These are phyloP conservation scores for Gastracanthus pulcherrimus DNA, from an alignment of 2,888 invertebrate genomes.

Conservation along the genomic window DNA sequence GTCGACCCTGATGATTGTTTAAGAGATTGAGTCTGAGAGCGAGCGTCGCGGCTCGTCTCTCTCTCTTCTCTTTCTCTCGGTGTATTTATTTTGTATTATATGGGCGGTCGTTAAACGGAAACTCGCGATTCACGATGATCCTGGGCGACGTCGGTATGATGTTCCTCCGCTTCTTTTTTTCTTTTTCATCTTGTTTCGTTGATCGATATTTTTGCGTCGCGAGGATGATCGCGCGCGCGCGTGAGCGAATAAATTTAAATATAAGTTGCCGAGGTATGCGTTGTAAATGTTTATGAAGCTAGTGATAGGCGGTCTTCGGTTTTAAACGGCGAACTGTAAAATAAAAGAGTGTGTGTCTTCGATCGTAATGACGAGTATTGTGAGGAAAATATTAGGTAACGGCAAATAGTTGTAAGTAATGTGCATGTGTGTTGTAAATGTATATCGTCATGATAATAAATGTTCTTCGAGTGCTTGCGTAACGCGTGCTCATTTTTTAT, in stretches of 20 bases:
- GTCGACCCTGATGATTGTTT: slow-evolving; percentile 55
- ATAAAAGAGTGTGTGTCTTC: neutral
- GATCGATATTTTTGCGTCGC: neutral
- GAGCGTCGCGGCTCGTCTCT: slow-evolving; percentile 10
- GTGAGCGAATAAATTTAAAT: neutral
- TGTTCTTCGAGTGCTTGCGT: slow-evolving; percentile 22
- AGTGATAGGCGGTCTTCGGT: neutral
- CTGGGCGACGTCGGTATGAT: neutral
- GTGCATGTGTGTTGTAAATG: slow-evolving; percentile 1
- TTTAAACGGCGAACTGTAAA: neutral
- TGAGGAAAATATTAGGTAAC: slow-evolving; percentile 30
- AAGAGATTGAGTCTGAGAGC: slow-evolving; percentile 31
- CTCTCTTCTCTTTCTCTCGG: neutral
- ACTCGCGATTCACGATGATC: slow-evolving; percentile 12
- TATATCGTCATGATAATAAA: slow-evolving; percentile 32
- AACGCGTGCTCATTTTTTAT: slow-evolving; percentile 29
- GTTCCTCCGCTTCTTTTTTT: neutral
- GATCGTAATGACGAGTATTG: slow-evolving; percentile 12
- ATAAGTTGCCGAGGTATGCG: neutral
- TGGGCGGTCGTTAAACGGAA: slow-evolving; percentile 29
- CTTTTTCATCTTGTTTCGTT: neutral
- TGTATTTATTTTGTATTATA: slow-evolving; percentile 8
- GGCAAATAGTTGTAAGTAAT: neutral
- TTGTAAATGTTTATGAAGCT: neutral
- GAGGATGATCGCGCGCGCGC: neutral